Evolutionary conservation across 2,113 vertebrate species (phyloP), one percentile per base, ranked within the genome.

Genomic region (Paraplagusia blochii): DNA sequence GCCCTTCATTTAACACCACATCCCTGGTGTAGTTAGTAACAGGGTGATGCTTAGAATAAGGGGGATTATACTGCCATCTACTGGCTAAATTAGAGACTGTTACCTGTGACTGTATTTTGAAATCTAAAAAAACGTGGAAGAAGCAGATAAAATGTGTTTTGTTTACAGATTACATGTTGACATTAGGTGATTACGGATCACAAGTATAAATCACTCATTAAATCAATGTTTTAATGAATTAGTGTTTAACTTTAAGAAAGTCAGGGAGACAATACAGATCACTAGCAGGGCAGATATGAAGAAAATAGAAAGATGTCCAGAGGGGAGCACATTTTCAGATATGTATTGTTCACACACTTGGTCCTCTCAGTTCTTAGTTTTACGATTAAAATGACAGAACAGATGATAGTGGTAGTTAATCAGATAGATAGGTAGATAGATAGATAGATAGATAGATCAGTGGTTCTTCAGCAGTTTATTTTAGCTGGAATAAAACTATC

Each of bases 11-110:
- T 53, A 19, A 68, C 56, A 52, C 38, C 51, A 39, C 29, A 63
- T 46, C 16, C 16, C 5, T 14, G 9, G 11, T 9, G 2, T 15
- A 12, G 17, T 53, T 14, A 61, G 43, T 29, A 16, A 42, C 42
- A 53, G 55, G 12, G 72, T 50, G 74, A 72, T 35, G 63, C 73
- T 49, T 60, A 35, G 53, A 55, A 68, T 48, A 51, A 36, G 11
- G 17, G 69, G 63, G 61, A 52, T 19, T 44, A 11, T 14, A n/a
- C 38, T 44, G 53, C 71, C 76, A 66, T 65, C 82, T 63, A 58
- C 61, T 68, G 80, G 69, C 58, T 16, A 5, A 11, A 38, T 47
- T 16, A 48, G 4, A 13, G 11, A 74, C 19, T 44, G 36, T 44
- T 65, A 16, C 4, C n/a, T 29, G 22, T 29, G 6, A 6, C n/a